Evolutionary conservation across 2,888 invertebrate genomes (phyloP).

Genomic region (Cataglyphis livida): DNA sequence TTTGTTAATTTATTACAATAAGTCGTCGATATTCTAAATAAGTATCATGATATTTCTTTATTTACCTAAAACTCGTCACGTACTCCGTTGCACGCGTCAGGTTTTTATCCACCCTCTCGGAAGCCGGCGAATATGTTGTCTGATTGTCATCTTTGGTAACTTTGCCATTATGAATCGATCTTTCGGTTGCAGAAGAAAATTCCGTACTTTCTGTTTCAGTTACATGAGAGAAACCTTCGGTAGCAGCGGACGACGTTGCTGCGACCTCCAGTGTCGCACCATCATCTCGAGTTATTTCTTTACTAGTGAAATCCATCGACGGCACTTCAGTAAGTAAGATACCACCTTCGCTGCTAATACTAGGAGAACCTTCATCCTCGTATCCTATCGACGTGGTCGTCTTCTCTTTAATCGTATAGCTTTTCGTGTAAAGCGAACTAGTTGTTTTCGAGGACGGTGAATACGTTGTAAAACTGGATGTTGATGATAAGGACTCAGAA

Average conservation of each 20-base stretch:
- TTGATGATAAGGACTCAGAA: conserved; percentile 21
- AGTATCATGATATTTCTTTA: not conserved
- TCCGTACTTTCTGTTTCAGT: conserved; percentile 39
- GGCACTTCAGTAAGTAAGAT: conserved; percentile 48
- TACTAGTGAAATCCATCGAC: conserved; percentile 30
- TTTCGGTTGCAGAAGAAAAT: conserved; percentile 45
- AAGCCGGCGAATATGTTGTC: not conserved
- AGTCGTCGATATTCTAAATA: not conserved
- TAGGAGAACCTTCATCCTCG: conserved; percentile 1
- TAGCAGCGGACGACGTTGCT: conserved; percentile 29
- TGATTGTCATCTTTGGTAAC: conserved; percentile 30
- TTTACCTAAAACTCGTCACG: conserved; percentile 54
- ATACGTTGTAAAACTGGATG: conserved; percentile 17
- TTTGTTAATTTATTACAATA: not conserved
- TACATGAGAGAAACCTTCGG: conserved; percentile 34
- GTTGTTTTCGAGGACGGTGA: conserved; percentile 44
- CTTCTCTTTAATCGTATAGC: conserved; percentile 56
- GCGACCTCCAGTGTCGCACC: conserved; percentile 37
- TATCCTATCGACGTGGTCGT: conserved; percentile 44
- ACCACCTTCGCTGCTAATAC: conserved; percentile 44
- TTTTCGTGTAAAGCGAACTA: conserved; percentile 57
- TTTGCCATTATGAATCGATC: conserved; percentile 42
- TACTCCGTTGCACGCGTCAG: conserved; percentile 33
- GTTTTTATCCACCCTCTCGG: conserved; percentile 8
- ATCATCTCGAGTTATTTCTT: conserved; percentile 44